These are phyloP conservation scores for Heloderma charlesbogerti DNA, from an alignment of 2,113 vertebrate genomes.

Conservation along the genomic window DNA sequence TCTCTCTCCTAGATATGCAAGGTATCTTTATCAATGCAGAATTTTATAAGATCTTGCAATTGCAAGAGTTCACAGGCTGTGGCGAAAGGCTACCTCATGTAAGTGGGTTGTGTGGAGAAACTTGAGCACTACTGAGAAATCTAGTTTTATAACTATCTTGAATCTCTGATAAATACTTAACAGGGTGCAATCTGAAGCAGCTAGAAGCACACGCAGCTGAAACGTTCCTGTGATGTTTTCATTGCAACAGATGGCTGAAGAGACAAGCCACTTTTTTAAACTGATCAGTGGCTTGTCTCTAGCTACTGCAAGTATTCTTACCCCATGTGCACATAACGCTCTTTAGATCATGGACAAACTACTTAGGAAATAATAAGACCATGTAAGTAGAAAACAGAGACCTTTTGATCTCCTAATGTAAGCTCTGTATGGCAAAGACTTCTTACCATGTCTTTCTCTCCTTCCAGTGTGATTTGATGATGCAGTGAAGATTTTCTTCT, in stretches of 20 bases:
- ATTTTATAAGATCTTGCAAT: not conserved
- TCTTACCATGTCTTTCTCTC: constrained; percentile 96
- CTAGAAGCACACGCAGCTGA: not conserved
- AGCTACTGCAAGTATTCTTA: not conserved
- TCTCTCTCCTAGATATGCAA: not conserved
- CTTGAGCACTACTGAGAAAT: not conserved
- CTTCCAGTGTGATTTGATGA: constrained; percentile 96
- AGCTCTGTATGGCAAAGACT: not conserved
- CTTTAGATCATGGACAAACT: not conserved
- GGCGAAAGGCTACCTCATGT: no score
- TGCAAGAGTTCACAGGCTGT: not conserved
- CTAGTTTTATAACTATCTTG: not conserved
- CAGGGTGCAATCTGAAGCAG: not conserved
- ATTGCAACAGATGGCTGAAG: not conserved
- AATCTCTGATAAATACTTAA: not conserved
- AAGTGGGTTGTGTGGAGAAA: not conserved
- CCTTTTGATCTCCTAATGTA: accelerated
- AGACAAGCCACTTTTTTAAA: not conserved
- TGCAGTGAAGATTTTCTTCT: constrained; percentile 96
- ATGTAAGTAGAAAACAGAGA: not conserved
- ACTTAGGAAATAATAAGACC: not conserved
- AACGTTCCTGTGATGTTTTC: not conserved
- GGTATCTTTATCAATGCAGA: not conserved
- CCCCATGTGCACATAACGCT: accelerated
- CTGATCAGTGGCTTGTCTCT: not conserved